These are phyloP conservation scores for Hyppa rectilinea DNA, from an alignment of 2,888 invertebrate genomes.

Conservation along the genomic window DNA sequence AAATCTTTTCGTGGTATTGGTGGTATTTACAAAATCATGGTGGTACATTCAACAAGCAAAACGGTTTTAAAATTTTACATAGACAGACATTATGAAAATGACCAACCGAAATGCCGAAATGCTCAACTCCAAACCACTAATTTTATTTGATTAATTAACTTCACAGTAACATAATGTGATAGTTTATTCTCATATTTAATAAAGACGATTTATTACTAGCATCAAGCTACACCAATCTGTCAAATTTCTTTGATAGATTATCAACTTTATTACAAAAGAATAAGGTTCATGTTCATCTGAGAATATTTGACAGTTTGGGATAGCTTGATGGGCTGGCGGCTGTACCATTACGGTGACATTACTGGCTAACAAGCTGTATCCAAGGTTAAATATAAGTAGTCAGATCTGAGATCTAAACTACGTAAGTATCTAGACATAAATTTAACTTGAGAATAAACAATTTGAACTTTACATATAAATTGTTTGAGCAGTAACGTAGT, in stretches of 20 bases:
- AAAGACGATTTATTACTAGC: not conserved
- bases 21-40: not conserved
- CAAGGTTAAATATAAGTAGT: constrained; percentile 48
- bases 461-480: constrained; percentile 8
- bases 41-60: not conserved
- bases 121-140: not conserved
- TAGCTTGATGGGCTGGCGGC: no score
- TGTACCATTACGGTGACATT: constrained; percentile 18
- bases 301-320: no score
- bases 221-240: no score
- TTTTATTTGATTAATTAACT: not conserved
- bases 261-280: no score
- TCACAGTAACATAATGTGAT: constrained; percentile 28
- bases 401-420: constrained; percentile 46
- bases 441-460: not conserved
- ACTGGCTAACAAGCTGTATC: constrained; percentile 42
- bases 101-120: no score
- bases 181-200: constrained; percentile 25
- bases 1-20: not conserved
- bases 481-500: not conserved
- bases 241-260: no score
- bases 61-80: no score
- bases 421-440: constrained; percentile 5
- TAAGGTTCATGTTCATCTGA: no score
- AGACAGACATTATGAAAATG: no score